Evolutionary conservation across 2,888 invertebrate species (phyloP).

Genomic region (Anoplius nigerrimus): DNA sequence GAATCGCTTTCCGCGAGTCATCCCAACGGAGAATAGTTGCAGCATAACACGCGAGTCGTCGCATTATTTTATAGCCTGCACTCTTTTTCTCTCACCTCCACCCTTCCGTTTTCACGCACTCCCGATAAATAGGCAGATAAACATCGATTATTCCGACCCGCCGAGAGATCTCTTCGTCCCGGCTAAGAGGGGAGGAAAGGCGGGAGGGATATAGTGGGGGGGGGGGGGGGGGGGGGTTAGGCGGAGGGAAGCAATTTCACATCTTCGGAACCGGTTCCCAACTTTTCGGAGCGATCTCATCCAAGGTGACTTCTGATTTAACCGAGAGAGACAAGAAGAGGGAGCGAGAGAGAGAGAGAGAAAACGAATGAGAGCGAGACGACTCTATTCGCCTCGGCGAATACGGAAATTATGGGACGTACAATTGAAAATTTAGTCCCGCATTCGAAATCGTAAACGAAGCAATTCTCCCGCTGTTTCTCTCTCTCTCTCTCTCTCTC

Average conservation of each 20-base stretch:
- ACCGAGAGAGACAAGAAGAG: background rate
- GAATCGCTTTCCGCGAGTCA: too few relatives aligned
- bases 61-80: background rate
- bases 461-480: too few relatives aligned
- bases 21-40: too few relatives aligned
- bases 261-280: slow-evolving; percentile 47
- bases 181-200: too few relatives aligned
- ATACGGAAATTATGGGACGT: too few relatives aligned
- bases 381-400: too few relatives aligned
- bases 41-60: slow-evolving; percentile 19
- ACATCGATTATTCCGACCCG: slow-evolving; percentile 44
- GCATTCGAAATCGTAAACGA: too few relatives aligned
- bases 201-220: too few relatives aligned
- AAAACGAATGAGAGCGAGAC: background rate
- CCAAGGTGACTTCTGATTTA: slow-evolving; percentile 55
- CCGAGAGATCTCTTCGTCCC: background rate
- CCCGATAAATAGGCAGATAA: slow-evolving; percentile 46
- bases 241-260: slow-evolving; percentile 42
- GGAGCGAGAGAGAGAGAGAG: slow-evolving; percentile 16
- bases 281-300: slow-evolving; percentile 48
- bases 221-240: background rate
- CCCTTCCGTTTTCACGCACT: slow-evolving; percentile 1
- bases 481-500: too few relatives aligned
- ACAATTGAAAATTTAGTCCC: too few relatives aligned
- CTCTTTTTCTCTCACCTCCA: too few relatives aligned